Percentiles rank a stretch among this genome's conserved stretches.
phyloP scores from a whole-genome alignment of 2,888 invertebrate genomes.

The Lobophora halterata region DNA sequence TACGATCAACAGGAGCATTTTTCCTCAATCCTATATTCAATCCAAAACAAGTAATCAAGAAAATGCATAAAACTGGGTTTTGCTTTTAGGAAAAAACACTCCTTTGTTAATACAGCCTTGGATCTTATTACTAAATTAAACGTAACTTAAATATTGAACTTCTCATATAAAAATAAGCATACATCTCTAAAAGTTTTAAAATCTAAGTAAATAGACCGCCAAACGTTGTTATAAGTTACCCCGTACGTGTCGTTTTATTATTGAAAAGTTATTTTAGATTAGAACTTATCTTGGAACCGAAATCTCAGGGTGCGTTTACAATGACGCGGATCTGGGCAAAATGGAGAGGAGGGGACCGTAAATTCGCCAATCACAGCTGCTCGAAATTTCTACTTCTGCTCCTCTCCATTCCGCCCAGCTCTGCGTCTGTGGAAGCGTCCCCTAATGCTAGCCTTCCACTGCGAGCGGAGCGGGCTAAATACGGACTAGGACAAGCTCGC shows the following conservation, averaged over 20 bases:
- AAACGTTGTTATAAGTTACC: conserved; percentile 47
- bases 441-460: no score
- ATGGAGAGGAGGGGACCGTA: no score
- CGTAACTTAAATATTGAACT: conserved; percentile 74
- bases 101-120: conserved; percentile 77
- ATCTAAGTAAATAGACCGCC: conserved; percentile 77
- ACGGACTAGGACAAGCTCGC: no score
- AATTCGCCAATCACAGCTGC: no score
- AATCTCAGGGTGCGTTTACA: no score
- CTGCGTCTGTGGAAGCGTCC: no score
- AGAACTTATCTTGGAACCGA: no score
- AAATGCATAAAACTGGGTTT: conserved; percentile 48
- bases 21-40: conserved; percentile 43
- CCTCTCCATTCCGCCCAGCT: no score
- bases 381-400: no score
- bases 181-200: conserved; percentile 53
- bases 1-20: conserved; percentile 63
- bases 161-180: conserved; percentile 75
- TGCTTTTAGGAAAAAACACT: conserved; percentile 62
- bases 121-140: conserved; percentile 74
- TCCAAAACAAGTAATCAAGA: conserved; percentile 32
- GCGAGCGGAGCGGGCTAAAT: no score
- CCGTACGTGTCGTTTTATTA: conserved; percentile 29
- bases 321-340: no score
- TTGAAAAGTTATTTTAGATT: not conserved